Base-by-base conservation (phyloP, 1,140 invertebrate genomes). In the Lepidurus packardi region DNA sequence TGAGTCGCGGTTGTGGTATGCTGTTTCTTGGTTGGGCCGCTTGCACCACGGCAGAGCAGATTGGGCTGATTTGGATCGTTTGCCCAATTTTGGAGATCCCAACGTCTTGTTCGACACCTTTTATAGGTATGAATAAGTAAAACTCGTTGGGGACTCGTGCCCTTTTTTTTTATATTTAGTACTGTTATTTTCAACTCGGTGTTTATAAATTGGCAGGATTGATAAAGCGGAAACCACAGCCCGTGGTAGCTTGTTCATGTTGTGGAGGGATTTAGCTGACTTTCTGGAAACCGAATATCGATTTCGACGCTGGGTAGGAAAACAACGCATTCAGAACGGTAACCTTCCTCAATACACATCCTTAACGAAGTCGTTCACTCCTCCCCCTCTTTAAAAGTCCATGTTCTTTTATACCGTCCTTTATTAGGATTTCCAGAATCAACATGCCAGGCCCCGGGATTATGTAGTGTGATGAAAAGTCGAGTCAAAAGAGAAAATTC, bases 91-190 rank as follows among this genome's bases (percentile, higher is more conserved):
- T 65, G 53, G 21, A 6, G 78, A 78, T 25, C 65, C 78, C 44
- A n/a, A 24, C 43, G 74, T 74, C 24, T 74, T 78, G 43, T 78
- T 75, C 44, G 43, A 21, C 34, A 78, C 78, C 41, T 75, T 78
- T 25, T 78, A 78, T 25, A 78, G 73, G 78, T 78, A 43, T 43
- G 25, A 34, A 16, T 65, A 21, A 13, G 21, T n/a, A 65, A 65
- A 65, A 65, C 6, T 1, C n/a, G 53, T 9, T 47, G 13, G 4
- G 4, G 1, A 16, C 13, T 13, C 53, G 16, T 65, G 21, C 21
- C 53, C 16, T 21, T 65, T 65, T 4, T n/a, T 16, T 65, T 1
- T 65, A 3, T 65, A 13, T 65, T n/a, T 65, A 65, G 13, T 21
- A 21, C 1, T 25, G 25, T 65, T 13, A n/a, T 65, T 65, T n/a